Evolutionary conservation across 2,797 vertebrate genomes (phyloP), one percentile per base, ranked within the genome.

Genomic region (Chelon auratus): DNA sequence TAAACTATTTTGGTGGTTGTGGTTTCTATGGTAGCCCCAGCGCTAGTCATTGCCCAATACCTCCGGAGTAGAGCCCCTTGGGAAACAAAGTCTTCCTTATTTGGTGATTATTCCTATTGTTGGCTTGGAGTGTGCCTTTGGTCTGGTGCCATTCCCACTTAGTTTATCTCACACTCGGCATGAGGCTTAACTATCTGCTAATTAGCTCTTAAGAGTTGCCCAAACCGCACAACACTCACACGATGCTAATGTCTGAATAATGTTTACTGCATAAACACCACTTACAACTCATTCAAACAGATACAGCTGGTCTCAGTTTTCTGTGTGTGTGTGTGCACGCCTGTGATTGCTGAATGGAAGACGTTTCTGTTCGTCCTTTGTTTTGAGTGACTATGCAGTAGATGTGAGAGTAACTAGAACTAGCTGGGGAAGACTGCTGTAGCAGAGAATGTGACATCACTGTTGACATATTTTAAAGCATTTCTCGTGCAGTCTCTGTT

Each of bases 251-350:
- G 87, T 88, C 83, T 85, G 75, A 89, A 91, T 91, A 86, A 91
- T 88, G 78, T 89, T 89, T 90, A 86, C 84, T 79, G 77, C 82
- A 84, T 90, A 87, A 93, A 92, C 90, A 89, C 81, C 72, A 81
- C 91, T 91, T 90, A 92, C 85, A 88, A 67, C 80, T 87, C 80
- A 80, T 81, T 78, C 74, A 84, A 82, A 84, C 75, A 82, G 85
- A 84, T 77, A 62, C 87, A 90, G 83, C 86, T 89, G 89, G 43
- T 84, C 76, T 76, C 66, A 4, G 82, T 87, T 89, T 68, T 78
- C 60, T 74, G 63, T 33, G 30, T 33, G 57, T 76, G 61, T 74
- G 63, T 33, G 30, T 33, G 30, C 30, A 33, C 7, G 30, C 62
- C 57, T 72, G 6, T 62, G 37, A 60, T 75, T 75, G 66, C 54